phyloP scores from a whole-genome alignment of 1,140 invertebrate genomes.

The Paracyclopina nana region DNA sequence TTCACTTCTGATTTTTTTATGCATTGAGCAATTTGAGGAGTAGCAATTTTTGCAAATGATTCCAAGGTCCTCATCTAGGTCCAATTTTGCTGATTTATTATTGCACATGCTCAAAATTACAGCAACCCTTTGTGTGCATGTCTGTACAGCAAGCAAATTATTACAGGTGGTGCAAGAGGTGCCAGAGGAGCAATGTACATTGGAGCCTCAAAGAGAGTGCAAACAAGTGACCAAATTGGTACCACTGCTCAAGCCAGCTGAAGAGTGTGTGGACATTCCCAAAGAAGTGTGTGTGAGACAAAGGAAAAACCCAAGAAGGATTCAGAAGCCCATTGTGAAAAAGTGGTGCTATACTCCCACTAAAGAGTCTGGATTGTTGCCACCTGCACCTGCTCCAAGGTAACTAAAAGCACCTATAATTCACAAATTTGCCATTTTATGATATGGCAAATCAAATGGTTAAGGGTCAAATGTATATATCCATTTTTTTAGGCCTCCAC shows the following conservation, averaged over 20 bases:
- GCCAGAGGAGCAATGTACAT: conserved; percentile 6
- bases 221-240: conserved; percentile 3
- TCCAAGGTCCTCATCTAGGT: no score
- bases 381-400: no score
- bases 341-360: conserved; percentile 10
- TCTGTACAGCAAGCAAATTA: no score
- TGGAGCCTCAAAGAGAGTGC: conserved; percentile 5
- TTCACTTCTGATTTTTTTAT: not conserved
- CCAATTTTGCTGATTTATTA: no score
- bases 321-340: not conserved
- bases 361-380: not conserved
- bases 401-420: no score
- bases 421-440: no score
- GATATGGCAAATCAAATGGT: no score
- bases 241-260: conserved; percentile 1
- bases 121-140: no score
- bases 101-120: no score
- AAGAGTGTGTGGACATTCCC: conserved; percentile 2
- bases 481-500: no score
- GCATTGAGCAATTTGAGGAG: not conserved
- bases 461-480: no score
- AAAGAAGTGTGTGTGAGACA: not conserved
- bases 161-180: conserved; percentile 3
- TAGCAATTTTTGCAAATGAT: no score
- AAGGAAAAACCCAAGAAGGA: not conserved